Conservation (phyloP, 1,140 invertebrate species). For the Drosophila pallidifrons region DNA sequence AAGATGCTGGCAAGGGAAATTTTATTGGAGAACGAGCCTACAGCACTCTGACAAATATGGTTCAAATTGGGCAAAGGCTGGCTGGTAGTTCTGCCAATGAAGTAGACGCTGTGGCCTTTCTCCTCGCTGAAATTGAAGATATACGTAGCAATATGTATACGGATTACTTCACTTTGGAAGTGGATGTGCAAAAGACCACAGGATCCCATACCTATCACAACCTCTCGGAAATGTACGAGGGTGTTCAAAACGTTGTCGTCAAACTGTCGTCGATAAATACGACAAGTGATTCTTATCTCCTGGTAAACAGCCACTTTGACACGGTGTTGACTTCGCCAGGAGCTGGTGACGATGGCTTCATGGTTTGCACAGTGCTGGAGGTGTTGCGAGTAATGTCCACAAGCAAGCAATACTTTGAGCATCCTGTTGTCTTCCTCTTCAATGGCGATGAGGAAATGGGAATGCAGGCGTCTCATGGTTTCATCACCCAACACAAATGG, state of each 20-base stretch:
- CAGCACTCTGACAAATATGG: conserved; percentile 87
- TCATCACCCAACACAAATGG: conserved; percentile 92
- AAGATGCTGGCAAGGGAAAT: conserved; percentile 3
- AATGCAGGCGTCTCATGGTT: conserved; percentile 90
- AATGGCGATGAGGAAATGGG: conserved; percentile 92
- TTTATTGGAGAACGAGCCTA: conserved; percentile 66
- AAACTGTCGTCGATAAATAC: conserved; percentile 86
- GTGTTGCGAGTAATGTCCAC: conserved; percentile 86
- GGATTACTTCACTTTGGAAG: conserved; percentile 55
- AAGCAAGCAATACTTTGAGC: conserved; percentile 50
- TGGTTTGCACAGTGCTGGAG: conserved; percentile 96
- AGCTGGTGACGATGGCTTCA: conserved; percentile 90
- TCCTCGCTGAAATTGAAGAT: conserved; percentile 78
- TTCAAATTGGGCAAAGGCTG: conserved; percentile 88
- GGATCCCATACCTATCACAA: conserved; percentile 89
- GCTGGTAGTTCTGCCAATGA: conserved; percentile 88
- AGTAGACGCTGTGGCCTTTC: conserved; percentile 86
- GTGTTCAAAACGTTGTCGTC: conserved; percentile 92
- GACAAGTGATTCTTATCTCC: conserved; percentile 86
- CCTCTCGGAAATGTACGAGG: conserved; percentile 87
- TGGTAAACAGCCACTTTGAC: conserved; percentile 98
- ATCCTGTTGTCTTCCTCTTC: conserved; percentile 91
- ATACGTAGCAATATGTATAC: conserved; percentile 38
- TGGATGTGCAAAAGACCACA: conserved; percentile 86
- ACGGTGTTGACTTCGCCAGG: conserved; percentile 91